These are phyloP conservation scores for Neodiprion lecontei DNA, from an alignment of 1,140 invertebrate species.

Conservation along the genomic window DNA sequence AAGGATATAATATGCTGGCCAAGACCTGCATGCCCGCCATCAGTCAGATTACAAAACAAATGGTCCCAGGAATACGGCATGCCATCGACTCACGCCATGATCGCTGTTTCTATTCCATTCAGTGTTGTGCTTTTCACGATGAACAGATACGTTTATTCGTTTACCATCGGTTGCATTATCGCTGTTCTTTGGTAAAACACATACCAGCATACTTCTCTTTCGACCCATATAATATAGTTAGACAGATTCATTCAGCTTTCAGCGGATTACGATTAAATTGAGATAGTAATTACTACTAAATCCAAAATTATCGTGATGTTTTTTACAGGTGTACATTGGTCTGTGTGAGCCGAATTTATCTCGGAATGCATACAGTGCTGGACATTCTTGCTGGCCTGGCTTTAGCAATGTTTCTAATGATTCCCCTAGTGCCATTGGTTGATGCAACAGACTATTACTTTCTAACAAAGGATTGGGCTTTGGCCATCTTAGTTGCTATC, in stretches of 20 bases:
- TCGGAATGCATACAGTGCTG: constrained; percentile 91
- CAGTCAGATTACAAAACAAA: constrained; percentile 81
- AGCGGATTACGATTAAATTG: constrained; percentile 17
- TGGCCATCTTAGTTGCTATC: constrained; percentile 68
- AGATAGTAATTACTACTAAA: constrained; percentile 14
- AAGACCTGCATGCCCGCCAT: constrained; percentile 81
- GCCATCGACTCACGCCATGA: constrained; percentile 94
- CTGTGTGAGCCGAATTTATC: constrained; percentile 84
- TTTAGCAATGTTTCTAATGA: constrained; percentile 72
- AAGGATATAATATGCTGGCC: constrained; percentile 90
- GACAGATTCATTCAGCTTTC: too few species aligned
- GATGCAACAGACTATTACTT: constrained; percentile 77
- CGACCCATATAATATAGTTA: too few species aligned
- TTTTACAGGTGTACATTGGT: constrained; percentile 75
- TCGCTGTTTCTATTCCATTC: constrained; percentile 85
- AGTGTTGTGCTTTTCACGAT: constrained; percentile 81
- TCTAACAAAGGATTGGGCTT: constrained; percentile 71
- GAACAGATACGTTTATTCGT: constrained; percentile 80
- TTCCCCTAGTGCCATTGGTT: constrained; percentile 75
- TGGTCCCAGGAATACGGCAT: constrained; percentile 92
- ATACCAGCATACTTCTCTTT: too few species aligned
- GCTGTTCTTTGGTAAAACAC: constrained; percentile 63
- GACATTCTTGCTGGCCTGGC: constrained; percentile 79
- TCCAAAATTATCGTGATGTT: background rate
- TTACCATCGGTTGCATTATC: constrained; percentile 61